Base-by-base conservation (phyloP, 2,113 vertebrate species). In the Eonycteris spelaea region DNA sequence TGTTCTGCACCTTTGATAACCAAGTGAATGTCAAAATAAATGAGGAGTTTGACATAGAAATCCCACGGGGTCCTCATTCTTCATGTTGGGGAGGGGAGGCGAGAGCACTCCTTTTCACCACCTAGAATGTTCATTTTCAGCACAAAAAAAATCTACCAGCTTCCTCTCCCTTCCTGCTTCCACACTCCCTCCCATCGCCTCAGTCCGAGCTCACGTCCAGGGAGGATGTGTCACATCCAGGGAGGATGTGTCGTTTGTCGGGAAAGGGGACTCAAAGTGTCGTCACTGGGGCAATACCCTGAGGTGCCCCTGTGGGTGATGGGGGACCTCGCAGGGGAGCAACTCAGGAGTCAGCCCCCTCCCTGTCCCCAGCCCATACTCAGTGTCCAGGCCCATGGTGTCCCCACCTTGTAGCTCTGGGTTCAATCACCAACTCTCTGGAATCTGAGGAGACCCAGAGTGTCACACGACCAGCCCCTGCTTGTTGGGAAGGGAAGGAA, bases 1-100 rank as follows among this genome's bases (percentile, higher is more conserved):
- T 94, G 67, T 91, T 97, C 95, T 91, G 95, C 88, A 92, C 97
- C 97, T 98, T 97, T 97, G 90, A 91, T 97, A 98, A 96, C 96
- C 96, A 97, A 98, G 97, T 59, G 65, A 97, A 94, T 96, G 97
- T 98, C 96, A 96, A 97, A 99, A 98, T 98, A 99, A 98, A 99
- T 0, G 71, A 97, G 91, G 96, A 98, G 95, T 98, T 98, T 98
- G 98, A 98, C 97, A 97, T 98, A 98, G 92, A 98, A 97, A 96
- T 9, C n/a, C 86, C 77, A 71, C 80, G 53, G 89, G 65, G 51
- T 65, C 73, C 88, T 97, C 9, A 2, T 98, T 96, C 92, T 98
- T 97, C 83, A 22, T 57, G 51, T 18, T 0, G 16, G 77, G 74
- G 68, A 83, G 53, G 75, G 85, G 79, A 35, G 22, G 26, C 0